These are phyloP conservation scores for Nemurella pictetii DNA, from an alignment of 2,888 invertebrate species.

Conservation along the genomic window DNA sequence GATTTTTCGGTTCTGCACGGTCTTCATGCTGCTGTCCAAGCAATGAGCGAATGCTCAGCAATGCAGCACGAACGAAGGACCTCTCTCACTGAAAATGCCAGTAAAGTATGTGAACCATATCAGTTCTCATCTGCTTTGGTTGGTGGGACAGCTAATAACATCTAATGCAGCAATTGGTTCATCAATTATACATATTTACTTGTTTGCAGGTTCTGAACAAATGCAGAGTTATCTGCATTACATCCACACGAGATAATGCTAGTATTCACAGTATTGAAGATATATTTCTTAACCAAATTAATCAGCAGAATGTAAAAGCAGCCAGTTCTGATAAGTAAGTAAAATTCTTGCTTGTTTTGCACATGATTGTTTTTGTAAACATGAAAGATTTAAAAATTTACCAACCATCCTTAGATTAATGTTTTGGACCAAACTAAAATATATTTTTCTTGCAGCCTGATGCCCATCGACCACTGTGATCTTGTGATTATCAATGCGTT, in stretches of 20 bases:
- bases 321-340: constrained; percentile 63
- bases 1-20: constrained; percentile 80
- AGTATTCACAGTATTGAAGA: constrained; percentile 86
- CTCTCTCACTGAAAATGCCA: constrained; percentile 54
- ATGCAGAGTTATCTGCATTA: constrained; percentile 88
- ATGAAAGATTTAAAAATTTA: no score
- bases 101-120: constrained; percentile 48
- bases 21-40: constrained; percentile 82
- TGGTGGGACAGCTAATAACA: no score
- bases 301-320: constrained; percentile 77
- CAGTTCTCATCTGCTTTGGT: no score
- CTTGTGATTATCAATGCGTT: constrained; percentile 87
- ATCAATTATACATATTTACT: not conserved
- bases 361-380: not conserved
- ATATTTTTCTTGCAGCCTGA: constrained; percentile 53
- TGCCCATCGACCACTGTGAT: constrained; percentile 85
- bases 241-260: constrained; percentile 83
- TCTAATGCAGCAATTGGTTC: not conserved
- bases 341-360: constrained; percentile 46
- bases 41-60: constrained; percentile 79
- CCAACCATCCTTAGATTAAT: no score
- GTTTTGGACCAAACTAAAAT: no score
- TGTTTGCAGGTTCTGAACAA: constrained; percentile 56
- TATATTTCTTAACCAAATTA: constrained; percentile 78
- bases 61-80: constrained; percentile 65